Evolutionary conservation across 2,797 vertebrate genomes (phyloP).

Genomic region (Crenichthys baileyi): DNA sequence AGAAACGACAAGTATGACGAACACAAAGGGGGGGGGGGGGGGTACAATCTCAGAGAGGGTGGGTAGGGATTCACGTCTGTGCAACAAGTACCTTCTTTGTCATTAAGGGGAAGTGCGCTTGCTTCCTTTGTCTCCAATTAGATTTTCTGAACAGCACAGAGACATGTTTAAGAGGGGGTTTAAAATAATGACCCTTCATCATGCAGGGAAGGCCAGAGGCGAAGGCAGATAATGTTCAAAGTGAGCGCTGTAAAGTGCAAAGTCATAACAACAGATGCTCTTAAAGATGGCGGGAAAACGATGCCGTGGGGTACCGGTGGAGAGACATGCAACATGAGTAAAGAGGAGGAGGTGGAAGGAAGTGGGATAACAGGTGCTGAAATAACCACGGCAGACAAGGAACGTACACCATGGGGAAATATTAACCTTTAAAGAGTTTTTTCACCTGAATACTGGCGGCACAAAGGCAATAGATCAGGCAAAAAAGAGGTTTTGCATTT

Average conservation of each 20-base stretch:
- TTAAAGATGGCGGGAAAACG: conserved; percentile 53
- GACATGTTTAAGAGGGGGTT: conserved; percentile 80
- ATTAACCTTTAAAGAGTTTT: neutral
- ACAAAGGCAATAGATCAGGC: neutral
- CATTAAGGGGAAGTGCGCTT: conserved; percentile 78
- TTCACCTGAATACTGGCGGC: neutral
- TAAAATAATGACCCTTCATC: conserved; percentile 85
- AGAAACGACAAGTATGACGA: conserved; percentile 36
- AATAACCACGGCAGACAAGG: conserved; percentile 5
- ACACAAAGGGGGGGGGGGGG: conserved; percentile 36
- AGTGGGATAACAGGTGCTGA: conserved; percentile 7
- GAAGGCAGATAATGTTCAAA: conserved; percentile 65
- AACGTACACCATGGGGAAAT: neutral
- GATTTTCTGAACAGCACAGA: conserved; percentile 74
- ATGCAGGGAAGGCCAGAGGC: conserved; percentile 62
- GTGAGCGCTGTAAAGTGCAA: conserved; percentile 72
- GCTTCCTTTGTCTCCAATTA: conserved; percentile 85
- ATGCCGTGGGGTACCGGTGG: conserved; percentile 20
- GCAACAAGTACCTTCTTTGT: conserved; percentile 73
- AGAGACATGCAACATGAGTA: conserved; percentile 24
- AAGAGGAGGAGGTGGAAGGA: conserved; percentile 8
- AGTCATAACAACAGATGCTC: conserved; percentile 78
- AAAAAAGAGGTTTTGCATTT: neutral
- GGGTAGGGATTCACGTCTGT: conserved; percentile 71
- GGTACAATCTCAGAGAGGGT: conserved; percentile 48